phyloP scores from a whole-genome alignment of 2,888 invertebrate species.

The Drosophila setosimentum region DNA sequence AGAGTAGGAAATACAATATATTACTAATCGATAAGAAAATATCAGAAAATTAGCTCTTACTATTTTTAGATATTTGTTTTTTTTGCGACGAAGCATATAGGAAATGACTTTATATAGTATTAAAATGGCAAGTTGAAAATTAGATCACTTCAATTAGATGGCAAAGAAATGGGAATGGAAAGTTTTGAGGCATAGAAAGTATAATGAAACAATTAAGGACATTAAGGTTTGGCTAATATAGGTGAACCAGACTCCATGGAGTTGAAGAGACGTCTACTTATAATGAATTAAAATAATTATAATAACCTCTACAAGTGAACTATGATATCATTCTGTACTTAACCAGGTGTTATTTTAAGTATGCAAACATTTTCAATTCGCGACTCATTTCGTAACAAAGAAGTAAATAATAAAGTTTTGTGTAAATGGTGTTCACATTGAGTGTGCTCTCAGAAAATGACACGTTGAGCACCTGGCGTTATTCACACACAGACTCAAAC shows the following conservation, averaged over 20 bases:
- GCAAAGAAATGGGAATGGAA: not conserved
- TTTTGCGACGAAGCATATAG: no score
- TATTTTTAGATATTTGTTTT: not conserved
- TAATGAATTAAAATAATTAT: no score
- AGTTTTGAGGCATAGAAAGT: not conserved
- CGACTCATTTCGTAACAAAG: constrained; percentile 3
- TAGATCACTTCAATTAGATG: not conserved
- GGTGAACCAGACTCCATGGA: no score
- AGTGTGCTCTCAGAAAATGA: constrained; percentile 5
- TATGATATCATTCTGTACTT: not conserved
- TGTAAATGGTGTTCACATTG: constrained; percentile 14
- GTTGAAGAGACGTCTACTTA: fast-evolving
- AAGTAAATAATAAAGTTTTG: not conserved
- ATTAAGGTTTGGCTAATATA: no score
- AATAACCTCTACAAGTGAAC: fast-evolving
- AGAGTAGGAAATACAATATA: not conserved
- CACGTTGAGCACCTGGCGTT: constrained; percentile 54
- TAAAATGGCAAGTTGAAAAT: no score
- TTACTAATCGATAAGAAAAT: not conserved
- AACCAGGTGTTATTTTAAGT: not conserved
- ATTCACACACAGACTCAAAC: constrained; percentile 47
- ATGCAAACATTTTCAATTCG: not conserved
- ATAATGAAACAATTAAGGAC: no score
- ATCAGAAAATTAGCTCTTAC: not conserved
- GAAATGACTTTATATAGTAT: no score